Base-by-base conservation (phyloP, 2,888 invertebrate genomes). In the Netelia fuscicornis region DNA sequence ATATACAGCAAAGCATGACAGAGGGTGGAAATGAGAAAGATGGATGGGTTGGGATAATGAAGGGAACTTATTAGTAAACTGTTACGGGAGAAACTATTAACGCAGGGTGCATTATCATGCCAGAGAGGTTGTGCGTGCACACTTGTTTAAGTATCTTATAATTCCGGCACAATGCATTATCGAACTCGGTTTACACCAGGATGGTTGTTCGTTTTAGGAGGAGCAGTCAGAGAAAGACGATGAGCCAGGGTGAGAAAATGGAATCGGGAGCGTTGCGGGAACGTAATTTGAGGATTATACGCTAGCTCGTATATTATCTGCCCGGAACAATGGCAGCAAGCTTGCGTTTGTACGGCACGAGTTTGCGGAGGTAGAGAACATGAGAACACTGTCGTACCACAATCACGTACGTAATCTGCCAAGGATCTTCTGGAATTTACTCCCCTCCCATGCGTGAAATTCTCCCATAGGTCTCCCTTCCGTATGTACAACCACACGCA, bases 241-340 rank as follows among this genome's bases (percentile, higher is more conserved):
- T 20, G 72, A n/a, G 48, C 8, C 52, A n/a, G 58, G 30, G 62
- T 54, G 44, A 58, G 62, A 54, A 72, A 85, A 90, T 89, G 89
- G 90, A 89, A 88, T 86, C 87, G 84, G 81, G 84, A 77, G 87
- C 88, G 88, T 88, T 88, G 86, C 87, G 87, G 88, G 87, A 88
- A 87, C 90, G 90, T 91, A 91, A 92, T 92, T 91, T 89, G 89
- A 88, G 91, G 91, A 91, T 92, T 91, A 92, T 84, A 81, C 86
- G 89, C 87, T 79, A 77, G 89, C 88, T 89, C 92, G 89, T 91
- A 91, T 90, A 91, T 91, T 91, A 91, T 88, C 86, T 67, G 71
- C 76, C 65, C 67, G 82, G 89, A 91, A 92, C 91, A 92, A 92
- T 91, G 87, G 86, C 87, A 72, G 56, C 54, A n/a, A 42, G 52